Conservation (phyloP, 2,888 invertebrate species). For the Pandemis cinnamomeana region DNA sequence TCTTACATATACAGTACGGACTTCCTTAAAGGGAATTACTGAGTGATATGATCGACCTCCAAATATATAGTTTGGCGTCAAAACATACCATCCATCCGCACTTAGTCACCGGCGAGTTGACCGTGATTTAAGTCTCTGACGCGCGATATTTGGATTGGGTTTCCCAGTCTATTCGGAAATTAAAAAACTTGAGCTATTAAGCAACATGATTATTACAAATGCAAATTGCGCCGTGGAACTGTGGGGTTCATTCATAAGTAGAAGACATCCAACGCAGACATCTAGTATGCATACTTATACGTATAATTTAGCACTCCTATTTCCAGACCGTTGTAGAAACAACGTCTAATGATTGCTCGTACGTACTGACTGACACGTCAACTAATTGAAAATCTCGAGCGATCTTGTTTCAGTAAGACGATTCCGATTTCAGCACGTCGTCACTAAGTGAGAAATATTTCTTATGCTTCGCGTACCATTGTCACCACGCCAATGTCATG, state of each 20-base stretch:
- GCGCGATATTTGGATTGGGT: conserved; percentile 16
- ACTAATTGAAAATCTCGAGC: conserved; percentile 45
- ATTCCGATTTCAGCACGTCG: conserved; percentile 46
- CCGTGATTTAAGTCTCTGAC: conserved; percentile 21
- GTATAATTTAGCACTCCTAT: conserved; percentile 10
- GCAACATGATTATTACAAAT: neutral
- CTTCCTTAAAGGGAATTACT: conserved; percentile 9
- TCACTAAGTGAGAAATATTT: conserved; percentile 2
- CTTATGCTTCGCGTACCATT: conserved; percentile 25
- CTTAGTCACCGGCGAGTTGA: conserved; percentile 28
- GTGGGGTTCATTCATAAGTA: conserved; percentile 3
- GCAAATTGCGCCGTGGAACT: conserved; percentile 4
- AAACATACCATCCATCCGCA: conserved; percentile 25
- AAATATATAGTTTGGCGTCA: conserved; percentile 14
- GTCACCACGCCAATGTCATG: conserved; percentile 28
- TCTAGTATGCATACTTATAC: conserved; percentile 9
- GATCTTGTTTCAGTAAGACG: conserved; percentile 55
- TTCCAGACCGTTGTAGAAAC: conserved; percentile 7
- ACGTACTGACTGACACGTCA: conserved; percentile 28
- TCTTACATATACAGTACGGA: conserved; percentile 2
- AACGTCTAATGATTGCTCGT: conserved; percentile 30
- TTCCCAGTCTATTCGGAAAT: conserved; percentile 25
- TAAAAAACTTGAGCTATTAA: neutral
- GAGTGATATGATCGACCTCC: conserved; percentile 15
- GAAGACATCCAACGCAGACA: conserved; percentile 12